These are phyloP conservation scores for Julus scandinavius DNA, from an alignment of 2,888 invertebrate species.

Conservation along the genomic window DNA sequence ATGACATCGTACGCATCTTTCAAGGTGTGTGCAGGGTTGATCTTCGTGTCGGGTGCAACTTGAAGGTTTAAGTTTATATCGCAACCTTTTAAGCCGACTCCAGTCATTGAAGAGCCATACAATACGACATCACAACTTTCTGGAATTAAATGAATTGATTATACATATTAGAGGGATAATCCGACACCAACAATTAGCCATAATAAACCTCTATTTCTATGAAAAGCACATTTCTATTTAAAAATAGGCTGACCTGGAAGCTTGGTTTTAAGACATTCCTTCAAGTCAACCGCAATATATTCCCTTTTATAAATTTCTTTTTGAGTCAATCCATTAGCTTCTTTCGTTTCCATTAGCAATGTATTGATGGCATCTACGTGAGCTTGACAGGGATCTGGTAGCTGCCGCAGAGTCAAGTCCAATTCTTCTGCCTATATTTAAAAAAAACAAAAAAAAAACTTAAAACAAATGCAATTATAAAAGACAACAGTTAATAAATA, in stretches of 20 bases:
- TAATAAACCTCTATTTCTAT: background rate
- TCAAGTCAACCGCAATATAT: constrained; percentile 47
- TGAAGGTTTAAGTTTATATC: constrained; percentile 67
- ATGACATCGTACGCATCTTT: constrained; percentile 43
- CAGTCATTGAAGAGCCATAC: constrained; percentile 67
- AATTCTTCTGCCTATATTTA: constrained; percentile 24
- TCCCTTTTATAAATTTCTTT: constrained; percentile 16
- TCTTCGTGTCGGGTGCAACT: constrained; percentile 58
- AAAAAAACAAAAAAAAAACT: background rate
- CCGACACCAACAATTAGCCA: too few relatives aligned
- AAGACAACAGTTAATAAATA: background rate
- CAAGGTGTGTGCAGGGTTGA: constrained; percentile 56
- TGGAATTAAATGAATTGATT: background rate
- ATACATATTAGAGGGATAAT: too few relatives aligned
- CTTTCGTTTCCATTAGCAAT: constrained; percentile 6
- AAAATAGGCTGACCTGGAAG: constrained; percentile 31
- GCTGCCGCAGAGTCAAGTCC: constrained; percentile 45
- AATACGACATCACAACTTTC: constrained; percentile 62
- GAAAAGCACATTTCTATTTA: background rate
- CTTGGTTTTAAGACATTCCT: background rate
- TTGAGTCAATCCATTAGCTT: background rate
- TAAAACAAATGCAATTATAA: background rate
- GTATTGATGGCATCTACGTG: constrained; percentile 42
- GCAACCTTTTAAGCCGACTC: constrained; percentile 66
- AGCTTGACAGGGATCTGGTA: constrained; percentile 15